These are phyloP conservation scores for Alcis repandata DNA, from an alignment of 2,888 invertebrate genomes.

Conservation along the genomic window DNA sequence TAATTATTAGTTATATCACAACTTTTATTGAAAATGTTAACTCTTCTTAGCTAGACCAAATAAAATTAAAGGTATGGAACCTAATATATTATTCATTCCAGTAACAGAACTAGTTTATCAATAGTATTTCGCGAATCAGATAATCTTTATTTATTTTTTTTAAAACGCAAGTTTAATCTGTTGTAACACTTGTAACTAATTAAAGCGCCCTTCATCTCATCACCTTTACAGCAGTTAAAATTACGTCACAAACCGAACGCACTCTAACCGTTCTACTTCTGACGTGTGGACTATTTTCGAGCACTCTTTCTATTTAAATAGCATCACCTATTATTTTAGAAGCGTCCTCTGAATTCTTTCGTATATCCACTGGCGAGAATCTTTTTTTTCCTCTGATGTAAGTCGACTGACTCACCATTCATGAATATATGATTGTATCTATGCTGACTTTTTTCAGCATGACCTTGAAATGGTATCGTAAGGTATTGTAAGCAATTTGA, in stretches of 20 bases:
- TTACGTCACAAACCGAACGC: conserved; percentile 64
- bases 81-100: no score
- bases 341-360: conserved; percentile 71
- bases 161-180: conserved; percentile 11
- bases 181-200: conserved; percentile 38
- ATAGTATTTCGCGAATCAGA: no score
- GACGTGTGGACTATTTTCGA: conserved; percentile 79
- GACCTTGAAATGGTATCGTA: conserved; percentile 39
- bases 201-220: conserved; percentile 47
- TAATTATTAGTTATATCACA: no score
- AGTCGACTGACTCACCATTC: conserved; percentile 48
- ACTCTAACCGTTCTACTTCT: conserved; percentile 69
- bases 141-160: background rate
- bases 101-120: no score
- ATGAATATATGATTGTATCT: conserved; percentile 27
- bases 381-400: conserved; percentile 56
- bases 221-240: conserved; percentile 52
- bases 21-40: no score
- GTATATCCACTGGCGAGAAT: conserved; percentile 55
- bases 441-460: conserved; percentile 38
- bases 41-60: no score
- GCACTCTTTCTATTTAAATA: conserved; percentile 74
- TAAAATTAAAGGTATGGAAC: no score
- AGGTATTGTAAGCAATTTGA: conserved; percentile 15
- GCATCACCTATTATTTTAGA: conserved; percentile 78